Conservation (phyloP, 2,113 vertebrate genomes). For the Arothron firmamentum region DNA sequence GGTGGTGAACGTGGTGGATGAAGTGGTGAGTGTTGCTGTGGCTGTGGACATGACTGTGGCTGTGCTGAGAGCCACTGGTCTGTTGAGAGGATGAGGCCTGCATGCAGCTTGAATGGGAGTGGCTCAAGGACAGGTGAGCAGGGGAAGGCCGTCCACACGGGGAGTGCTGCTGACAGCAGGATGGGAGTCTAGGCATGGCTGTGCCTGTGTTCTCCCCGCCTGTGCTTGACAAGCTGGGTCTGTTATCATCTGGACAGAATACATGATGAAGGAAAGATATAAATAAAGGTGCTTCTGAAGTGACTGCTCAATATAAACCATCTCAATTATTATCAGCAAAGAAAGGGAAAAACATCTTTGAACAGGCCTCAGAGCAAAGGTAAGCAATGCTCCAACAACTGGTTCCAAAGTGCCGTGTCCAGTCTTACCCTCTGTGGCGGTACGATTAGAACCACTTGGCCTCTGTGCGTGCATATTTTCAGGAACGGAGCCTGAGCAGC, state of each 20-base stretch:
- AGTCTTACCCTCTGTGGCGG: conserved; percentile 80
- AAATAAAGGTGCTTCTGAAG: too few relatives aligned
- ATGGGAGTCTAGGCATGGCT: conserved; percentile 92
- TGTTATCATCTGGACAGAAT: conserved; percentile 77
- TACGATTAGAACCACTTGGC: conserved; percentile 73
- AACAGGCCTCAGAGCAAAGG: background rate
- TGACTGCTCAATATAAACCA: background rate
- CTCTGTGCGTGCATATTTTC: conserved; percentile 78
- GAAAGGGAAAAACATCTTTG: background rate
- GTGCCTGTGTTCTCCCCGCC: conserved; percentile 80
- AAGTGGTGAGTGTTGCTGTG: conserved; percentile 82
- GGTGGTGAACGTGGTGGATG: conserved; percentile 87
- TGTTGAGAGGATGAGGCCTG: conserved; percentile 82
- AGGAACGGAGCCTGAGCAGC: conserved; percentile 78
- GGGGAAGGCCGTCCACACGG: conserved; percentile 89
- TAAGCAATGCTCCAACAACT: conserved; percentile 8
- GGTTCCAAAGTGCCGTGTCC: conserved; percentile 3
- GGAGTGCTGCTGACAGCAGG: conserved; percentile 97
- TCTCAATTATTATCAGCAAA: background rate
- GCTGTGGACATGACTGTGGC: conserved; percentile 75
- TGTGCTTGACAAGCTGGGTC: conserved; percentile 78
- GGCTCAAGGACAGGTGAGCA: conserved; percentile 82
- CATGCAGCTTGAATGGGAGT: conserved; percentile 87
- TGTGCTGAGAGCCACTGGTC: conserved; percentile 78
- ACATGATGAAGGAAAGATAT: conserved; percentile 1